These are phyloP conservation scores for Trichosurus vulpecula DNA, from an alignment of 2,797 vertebrate genomes.

Conservation along the genomic window DNA sequence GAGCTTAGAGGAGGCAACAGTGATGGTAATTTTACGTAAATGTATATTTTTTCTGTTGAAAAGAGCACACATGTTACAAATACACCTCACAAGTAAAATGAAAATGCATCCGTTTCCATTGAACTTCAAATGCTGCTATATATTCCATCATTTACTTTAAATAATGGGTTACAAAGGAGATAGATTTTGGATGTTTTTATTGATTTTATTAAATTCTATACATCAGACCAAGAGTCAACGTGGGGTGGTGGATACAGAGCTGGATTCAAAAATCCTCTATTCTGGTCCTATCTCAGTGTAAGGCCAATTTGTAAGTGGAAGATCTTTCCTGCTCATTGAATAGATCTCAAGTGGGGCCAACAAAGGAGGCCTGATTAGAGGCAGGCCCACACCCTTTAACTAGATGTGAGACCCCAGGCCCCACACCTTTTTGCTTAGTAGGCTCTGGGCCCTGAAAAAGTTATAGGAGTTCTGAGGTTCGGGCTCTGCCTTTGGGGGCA, in stretches of 20 bases:
- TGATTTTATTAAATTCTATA: background rate
- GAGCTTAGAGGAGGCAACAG: constrained; percentile 61
- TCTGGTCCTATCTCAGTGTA: background rate
- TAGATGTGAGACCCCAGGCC: no score
- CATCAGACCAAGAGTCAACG: background rate
- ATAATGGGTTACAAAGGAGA: background rate
- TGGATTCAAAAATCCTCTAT: background rate
- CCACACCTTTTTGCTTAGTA: no score
- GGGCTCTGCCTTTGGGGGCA: no score
- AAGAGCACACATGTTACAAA: constrained; percentile 75
- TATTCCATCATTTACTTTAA: constrained; percentile 68
- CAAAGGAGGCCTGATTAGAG: no score
- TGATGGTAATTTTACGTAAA: constrained; percentile 58
- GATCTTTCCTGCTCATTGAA: no score
- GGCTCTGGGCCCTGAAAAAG: no score
- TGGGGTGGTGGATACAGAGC: background rate
- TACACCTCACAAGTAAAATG: constrained; percentile 78
- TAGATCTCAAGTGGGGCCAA: no score
- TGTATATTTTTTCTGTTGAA: constrained; percentile 76
- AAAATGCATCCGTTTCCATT: constrained; percentile 78
- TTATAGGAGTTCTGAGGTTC: no score
- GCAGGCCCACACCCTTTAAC: no score
- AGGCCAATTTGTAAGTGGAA: no score
- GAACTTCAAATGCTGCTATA: constrained; percentile 84
- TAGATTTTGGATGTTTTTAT: background rate